These are phyloP conservation scores for Heliconius cydno DNA, from an alignment of 2,888 invertebrate genomes.

Conservation along the genomic window DNA sequence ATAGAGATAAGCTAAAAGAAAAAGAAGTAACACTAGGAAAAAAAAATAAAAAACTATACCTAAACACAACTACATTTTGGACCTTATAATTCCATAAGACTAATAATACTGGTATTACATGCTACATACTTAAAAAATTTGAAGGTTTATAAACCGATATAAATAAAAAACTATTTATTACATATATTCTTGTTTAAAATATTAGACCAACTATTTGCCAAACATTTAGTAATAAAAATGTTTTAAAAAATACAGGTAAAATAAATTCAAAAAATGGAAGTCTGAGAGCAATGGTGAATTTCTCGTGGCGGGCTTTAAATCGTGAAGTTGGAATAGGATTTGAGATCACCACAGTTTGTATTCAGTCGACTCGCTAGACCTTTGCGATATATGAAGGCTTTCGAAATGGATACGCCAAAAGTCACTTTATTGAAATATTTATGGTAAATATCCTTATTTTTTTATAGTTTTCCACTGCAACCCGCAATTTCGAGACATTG, in stretches of 20 bases:
- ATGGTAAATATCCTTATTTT: no score
- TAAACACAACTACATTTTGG: no score
- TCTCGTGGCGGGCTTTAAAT: slow-evolving; percentile 40
- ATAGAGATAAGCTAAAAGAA: no score
- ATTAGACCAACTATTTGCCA: not conserved
- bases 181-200: not conserved
- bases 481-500: no score
- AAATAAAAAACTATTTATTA: no score
- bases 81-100: no score
- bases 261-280: slow-evolving; percentile 41
- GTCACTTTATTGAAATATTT: no score
- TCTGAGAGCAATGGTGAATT: slow-evolving; percentile 36
- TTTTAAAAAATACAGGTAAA: not conserved
- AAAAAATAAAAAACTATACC: no score
- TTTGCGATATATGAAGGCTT: slow-evolving; percentile 5
- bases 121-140: no score
- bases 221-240: not conserved
- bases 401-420: slow-evolving; percentile 26
- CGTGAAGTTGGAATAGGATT: slow-evolving; percentile 53
- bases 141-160: no score
- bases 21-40: not conserved
- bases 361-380: slow-evolving; percentile 53
- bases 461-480: no score
- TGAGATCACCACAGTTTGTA: slow-evolving; percentile 56
- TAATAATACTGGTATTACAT: no score